A percentile compares a stretch with the other conserved stretches of the same genome.
Evolutionary conservation across 2,888 invertebrate species (phyloP).

Genomic region (Halocaridina rubra): DNA sequence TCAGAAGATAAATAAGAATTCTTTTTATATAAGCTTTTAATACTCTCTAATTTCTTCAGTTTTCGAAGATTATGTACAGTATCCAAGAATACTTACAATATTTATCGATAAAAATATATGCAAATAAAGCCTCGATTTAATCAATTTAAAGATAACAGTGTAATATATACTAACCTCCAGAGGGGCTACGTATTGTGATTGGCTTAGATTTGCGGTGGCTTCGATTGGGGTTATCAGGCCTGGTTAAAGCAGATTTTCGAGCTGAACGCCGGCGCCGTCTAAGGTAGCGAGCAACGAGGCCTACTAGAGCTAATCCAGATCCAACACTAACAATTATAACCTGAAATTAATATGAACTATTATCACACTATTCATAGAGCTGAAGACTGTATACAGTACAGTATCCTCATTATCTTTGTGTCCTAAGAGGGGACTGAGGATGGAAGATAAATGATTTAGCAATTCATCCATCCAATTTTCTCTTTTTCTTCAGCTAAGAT

Average conservation of each 20-base stretch:
- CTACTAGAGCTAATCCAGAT: slow-evolving; percentile 40
- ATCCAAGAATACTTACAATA: too few species aligned
- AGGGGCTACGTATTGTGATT: slow-evolving; percentile 57
- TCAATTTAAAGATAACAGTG: too few species aligned
- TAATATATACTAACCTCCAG: slow-evolving; percentile 59
- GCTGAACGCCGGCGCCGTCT: slow-evolving; percentile 24
- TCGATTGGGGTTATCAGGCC: slow-evolving; percentile 40
- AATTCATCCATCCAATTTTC: not conserved
- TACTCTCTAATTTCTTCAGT: too few species aligned
- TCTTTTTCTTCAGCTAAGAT: not conserved
- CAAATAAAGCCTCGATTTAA: too few species aligned
- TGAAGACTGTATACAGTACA: not conserved
- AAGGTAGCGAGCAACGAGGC: slow-evolving; percentile 47
- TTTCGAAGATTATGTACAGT: too few species aligned
- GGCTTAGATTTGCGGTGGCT: slow-evolving; percentile 45
- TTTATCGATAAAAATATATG: too few species aligned
- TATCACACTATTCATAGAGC: not conserved
- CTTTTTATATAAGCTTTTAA: too few species aligned
- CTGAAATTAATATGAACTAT: slow-evolving; percentile 17
- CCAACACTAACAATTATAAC: slow-evolving; percentile 39
- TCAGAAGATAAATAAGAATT: too few species aligned
- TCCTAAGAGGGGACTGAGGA: not conserved
- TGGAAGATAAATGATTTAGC: not conserved
- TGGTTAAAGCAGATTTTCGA: slow-evolving; percentile 34
- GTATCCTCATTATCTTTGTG: not conserved